phyloP scores from a whole-genome alignment of 2,113 vertebrate genomes.

The Malurus alboscapulatus region DNA sequence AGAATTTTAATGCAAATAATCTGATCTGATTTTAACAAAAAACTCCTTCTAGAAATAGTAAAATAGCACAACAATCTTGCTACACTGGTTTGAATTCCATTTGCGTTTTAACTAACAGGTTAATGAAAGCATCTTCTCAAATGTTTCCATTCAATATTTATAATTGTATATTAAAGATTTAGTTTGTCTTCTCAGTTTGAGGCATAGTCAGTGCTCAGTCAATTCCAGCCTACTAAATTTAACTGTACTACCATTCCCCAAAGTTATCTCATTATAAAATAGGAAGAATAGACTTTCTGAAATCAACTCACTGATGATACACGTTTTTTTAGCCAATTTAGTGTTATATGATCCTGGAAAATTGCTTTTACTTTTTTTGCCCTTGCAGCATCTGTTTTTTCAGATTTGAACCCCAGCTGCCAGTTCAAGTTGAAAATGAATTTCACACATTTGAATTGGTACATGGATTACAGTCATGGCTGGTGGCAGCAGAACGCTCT shows the following conservation, averaged over 20 bases:
- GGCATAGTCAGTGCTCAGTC: background rate
- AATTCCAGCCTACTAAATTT: background rate
- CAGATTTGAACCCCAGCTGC: background rate
- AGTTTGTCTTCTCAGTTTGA: background rate
- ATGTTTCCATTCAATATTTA: background rate
- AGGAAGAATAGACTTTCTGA: background rate
- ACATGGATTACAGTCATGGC: background rate
- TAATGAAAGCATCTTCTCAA: background rate
- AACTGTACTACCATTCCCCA: background rate
- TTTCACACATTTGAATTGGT: constrained; percentile 23
- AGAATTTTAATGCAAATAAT: background rate
- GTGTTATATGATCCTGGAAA: background rate
- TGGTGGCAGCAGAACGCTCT: background rate
- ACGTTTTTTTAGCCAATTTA: background rate
- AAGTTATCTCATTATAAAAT: background rate
- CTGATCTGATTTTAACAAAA: background rate
- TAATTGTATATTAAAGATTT: background rate
- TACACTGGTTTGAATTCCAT: background rate
- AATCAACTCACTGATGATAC: background rate
- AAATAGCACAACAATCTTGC: background rate
- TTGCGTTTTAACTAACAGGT: background rate
- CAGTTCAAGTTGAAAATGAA: constrained; percentile 25
- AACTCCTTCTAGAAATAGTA: background rate
- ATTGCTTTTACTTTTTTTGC: constrained; percentile 9
- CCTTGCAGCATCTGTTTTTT: background rate